Percentiles rank a stretch among this genome's conserved stretches.
Evolutionary conservation across 2,113 vertebrate species (phyloP).

Genomic region (Crocuta crocuta): DNA sequence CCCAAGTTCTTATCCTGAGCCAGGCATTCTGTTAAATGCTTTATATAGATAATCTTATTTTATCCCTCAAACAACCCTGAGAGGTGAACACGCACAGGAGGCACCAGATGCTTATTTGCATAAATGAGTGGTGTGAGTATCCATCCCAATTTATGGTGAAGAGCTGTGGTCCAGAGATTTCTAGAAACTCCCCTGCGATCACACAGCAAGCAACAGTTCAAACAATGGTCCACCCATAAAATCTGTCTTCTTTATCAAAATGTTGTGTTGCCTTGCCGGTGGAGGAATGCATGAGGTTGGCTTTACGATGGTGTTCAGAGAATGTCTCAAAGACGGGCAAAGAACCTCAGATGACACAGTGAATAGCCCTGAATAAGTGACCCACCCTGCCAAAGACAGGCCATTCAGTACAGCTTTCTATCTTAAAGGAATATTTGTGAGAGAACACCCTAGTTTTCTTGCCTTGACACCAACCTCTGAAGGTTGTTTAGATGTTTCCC

Average conservation of each 20-base stretch:
- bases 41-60: not conserved
- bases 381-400: not conserved
- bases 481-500: not conserved
- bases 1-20: not conserved
- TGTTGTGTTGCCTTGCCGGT: not conserved
- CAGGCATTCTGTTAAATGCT: constrained; percentile 1
- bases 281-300: not conserved
- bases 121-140: not conserved
- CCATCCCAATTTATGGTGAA: not conserved
- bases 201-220: not conserved
- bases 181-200: not conserved
- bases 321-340: not conserved
- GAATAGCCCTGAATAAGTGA: not conserved
- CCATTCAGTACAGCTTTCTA: not conserved
- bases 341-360: not conserved
- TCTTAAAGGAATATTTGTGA: not conserved
- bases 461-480: not conserved
- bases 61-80: not conserved
- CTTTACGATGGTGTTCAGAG: not conserved
- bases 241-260: not conserved
- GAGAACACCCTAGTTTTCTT: not conserved
- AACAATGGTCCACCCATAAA: not conserved
- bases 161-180: not conserved
- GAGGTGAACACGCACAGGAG: not conserved
- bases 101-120: not conserved